These are phyloP conservation scores for Melanophora roralis DNA, from an alignment of 2,888 invertebrate species.

Conservation along the genomic window DNA sequence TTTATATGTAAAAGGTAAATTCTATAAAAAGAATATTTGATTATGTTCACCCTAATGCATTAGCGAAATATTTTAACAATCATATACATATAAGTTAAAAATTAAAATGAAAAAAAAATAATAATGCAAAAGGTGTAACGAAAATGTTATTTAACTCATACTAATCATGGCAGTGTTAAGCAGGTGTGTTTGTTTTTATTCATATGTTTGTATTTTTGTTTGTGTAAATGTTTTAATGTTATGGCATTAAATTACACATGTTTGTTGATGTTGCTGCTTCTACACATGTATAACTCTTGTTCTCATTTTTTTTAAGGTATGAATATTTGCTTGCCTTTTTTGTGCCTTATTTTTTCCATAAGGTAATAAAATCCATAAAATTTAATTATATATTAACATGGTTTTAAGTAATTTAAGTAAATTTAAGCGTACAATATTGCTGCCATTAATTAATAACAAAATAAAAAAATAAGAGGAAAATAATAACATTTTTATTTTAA, in stretches of 20 bases:
- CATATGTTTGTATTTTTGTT: neutral
- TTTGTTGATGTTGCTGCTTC: too few species aligned
- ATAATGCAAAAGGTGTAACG: neutral
- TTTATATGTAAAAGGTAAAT: too few species aligned
- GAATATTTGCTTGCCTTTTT: neutral
- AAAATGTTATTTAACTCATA: neutral
- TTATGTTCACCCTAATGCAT: too few species aligned
- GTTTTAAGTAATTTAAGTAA: conserved; percentile 54
- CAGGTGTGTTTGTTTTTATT: conserved; percentile 46
- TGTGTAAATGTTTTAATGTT: neutral
- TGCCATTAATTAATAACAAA: conserved; percentile 22
- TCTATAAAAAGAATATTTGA: too few species aligned
- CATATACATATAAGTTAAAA: neutral
- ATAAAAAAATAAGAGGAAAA: neutral
- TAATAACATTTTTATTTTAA: neutral
- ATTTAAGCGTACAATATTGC: conserved; percentile 65
- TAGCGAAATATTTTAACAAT: neutral
- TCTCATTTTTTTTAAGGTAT: neutral
- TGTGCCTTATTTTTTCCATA: neutral
- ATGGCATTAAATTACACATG: neutral
- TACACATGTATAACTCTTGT: conserved; percentile 4
- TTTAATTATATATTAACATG: conserved; percentile 57
- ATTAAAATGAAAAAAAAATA: neutral
- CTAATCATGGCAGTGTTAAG: conserved; percentile 32
- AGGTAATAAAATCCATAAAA: conserved; percentile 46